Evolutionary conservation across 2,888 invertebrate species (phyloP), one percentile per base, ranked within the genome.

Genomic region (Phortica okadai): DNA sequence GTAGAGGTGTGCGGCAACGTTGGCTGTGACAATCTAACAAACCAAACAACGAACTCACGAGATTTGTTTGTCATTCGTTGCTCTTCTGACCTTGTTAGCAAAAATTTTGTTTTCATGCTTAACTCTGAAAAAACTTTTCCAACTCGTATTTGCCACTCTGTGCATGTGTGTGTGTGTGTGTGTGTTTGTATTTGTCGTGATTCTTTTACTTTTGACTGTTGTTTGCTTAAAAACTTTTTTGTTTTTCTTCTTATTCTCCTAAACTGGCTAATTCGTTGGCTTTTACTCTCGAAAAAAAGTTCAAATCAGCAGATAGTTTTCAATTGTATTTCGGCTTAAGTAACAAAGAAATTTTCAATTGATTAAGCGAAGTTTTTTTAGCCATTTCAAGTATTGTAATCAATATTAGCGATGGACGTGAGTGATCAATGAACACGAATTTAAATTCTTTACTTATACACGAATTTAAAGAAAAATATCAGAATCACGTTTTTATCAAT

Each of bases 11-110:
- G 33, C 33, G 59, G 21, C 21, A 21, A 21, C 16, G 33, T 5
- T 21, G 16, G 21, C 25, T 25, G 0, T 62, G 21, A 62, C 16
- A 25, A 21, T 21, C 62, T 4, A 21, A 62, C 25, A 62, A 62
- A 62, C 25, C 62, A 6, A 62, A 62, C 62, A 62, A 62, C 62
- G 25, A 62, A 62, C 50, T 50, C 8, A 50, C n/a, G 67, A 42
- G 67, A 67, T 67, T 67, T 67, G 67, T 67, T 66, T 67, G 67
- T 67, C 67, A 67, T 67, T 42, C 67, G 42, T 33, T n/a, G 44
- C 42, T 42, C 14, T 67, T 11, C 11, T 67, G 67, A 67, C 67
- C 67, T 67, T 67, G 44, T 44, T 67, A 44, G n/a, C 42, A n/a
- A 64, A 67, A 42, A 16, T 67, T 42, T 41, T 33, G 66, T 42